A percentile compares a stretch with the other conserved stretches of the same genome.
Evolutionary conservation across 2,797 vertebrate species (phyloP).

Genomic region (Sebastes baramenuke): DNA sequence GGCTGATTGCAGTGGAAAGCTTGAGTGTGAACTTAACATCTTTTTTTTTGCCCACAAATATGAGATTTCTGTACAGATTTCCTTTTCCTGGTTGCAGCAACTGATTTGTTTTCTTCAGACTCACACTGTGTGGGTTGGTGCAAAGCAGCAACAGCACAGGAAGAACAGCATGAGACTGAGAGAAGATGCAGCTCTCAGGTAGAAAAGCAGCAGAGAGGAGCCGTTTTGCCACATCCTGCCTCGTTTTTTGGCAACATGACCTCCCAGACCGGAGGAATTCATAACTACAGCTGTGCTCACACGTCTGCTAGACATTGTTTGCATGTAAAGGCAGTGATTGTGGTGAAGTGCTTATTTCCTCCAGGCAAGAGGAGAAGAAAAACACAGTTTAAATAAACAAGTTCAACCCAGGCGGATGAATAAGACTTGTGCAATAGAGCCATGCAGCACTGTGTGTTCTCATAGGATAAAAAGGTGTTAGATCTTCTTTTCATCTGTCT

Average conservation of each 20-base stretch:
- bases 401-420: not conserved
- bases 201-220: conserved; percentile 23
- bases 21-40: conserved; percentile 28
- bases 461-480: not conserved
- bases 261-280: conserved; percentile 32
- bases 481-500: not conserved
- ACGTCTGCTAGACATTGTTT: conserved; percentile 10
- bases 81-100: not conserved
- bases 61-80: conserved; percentile 10
- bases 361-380: not conserved
- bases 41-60: conserved; percentile 38
- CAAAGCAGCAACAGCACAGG: conserved; percentile 42
- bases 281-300: conserved; percentile 18
- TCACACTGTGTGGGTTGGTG: conserved; percentile 53
- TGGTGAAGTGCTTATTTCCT: conserved; percentile 45
- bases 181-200: conserved; percentile 47
- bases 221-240: conserved; percentile 72
- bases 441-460: not conserved
- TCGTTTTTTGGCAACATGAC: conserved; percentile 34
- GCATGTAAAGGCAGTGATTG: conserved; percentile 40
- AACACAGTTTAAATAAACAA: not conserved
- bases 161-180: conserved; percentile 28
- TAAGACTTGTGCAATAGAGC: conserved; percentile 1
- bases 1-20: conserved; percentile 44
- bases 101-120: conserved; percentile 30